These are phyloP conservation scores for Atta texana DNA, from an alignment of 1,140 invertebrate species.

Conservation along the genomic window DNA sequence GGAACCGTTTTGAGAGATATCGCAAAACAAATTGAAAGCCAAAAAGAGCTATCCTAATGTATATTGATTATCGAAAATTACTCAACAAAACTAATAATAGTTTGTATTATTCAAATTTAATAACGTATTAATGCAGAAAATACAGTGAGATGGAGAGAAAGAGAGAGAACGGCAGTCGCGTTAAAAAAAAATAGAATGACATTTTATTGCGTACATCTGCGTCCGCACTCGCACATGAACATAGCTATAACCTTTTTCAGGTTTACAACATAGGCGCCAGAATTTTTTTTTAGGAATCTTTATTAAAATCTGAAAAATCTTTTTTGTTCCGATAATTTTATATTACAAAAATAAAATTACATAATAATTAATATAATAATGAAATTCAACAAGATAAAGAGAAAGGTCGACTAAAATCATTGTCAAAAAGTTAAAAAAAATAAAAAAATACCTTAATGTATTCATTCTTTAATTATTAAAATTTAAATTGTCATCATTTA, in stretches of 20 bases:
- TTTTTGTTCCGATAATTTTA: neutral
- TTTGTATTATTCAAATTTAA: neutral
- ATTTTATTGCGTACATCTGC: slow-evolving; percentile 39
- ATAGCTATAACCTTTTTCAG: slow-evolving; percentile 1
- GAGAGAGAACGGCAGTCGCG: neutral
- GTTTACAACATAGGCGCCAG: slow-evolving; percentile 13
- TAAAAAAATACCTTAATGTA: neutral
- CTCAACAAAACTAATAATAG: slow-evolving; percentile 10
- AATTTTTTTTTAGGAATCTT: slow-evolving; percentile 27
- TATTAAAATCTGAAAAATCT: neutral
- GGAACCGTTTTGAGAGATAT: too few relatives aligned
- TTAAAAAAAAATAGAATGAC: slow-evolving; percentile 33
- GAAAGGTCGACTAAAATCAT: neutral
- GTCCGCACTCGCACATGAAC: slow-evolving; percentile 13
- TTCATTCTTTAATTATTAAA: neutral
- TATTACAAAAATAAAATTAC: slow-evolving; percentile 19
- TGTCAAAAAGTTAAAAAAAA: slow-evolving; percentile 5
- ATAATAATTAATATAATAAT: neutral
- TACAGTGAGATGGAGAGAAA: neutral
- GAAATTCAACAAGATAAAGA: neutral
- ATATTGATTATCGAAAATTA: neutral
- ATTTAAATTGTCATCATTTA: neutral
- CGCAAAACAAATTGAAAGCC: too few relatives aligned
- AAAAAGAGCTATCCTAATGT: too few relatives aligned
- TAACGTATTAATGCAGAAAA: neutral